Conservation (phyloP, 2,113 vertebrate genomes). For the Aphelocoma coerulescens region DNA sequence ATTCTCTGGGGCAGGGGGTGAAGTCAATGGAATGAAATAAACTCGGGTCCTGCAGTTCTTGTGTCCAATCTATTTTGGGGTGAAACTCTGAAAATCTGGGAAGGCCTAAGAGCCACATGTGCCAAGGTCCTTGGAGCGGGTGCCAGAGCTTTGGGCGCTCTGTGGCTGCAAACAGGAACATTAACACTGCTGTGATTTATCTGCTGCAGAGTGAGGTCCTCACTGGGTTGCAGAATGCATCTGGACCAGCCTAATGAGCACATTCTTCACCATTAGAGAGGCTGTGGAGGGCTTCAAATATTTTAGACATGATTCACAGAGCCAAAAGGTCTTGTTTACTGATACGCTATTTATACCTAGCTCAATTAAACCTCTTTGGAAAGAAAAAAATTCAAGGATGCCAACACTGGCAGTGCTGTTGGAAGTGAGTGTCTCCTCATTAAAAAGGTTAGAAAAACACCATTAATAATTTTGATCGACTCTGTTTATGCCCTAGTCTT, state of each 20-base stretch:
- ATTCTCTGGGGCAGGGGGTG: neutral
- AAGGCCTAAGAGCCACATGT: neutral
- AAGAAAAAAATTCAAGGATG: neutral
- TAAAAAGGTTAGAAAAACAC: slow-evolving; percentile 45
- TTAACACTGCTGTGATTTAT: slow-evolving; percentile 22
- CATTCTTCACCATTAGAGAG: slow-evolving; percentile 51
- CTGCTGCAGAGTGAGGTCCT: neutral
- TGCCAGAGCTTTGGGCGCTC: neutral
- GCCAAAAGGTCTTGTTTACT: slow-evolving; percentile 63
- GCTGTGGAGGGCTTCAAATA: slow-evolving; percentile 51
- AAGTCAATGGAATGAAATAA: neutral
- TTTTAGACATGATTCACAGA: slow-evolving; percentile 60
- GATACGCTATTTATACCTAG: slow-evolving; percentile 64
- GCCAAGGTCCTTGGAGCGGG: neutral
- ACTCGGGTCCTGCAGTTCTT: neutral
- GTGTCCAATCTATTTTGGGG: neutral
- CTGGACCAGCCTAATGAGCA: slow-evolving; percentile 61
- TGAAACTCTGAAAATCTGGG: neutral
- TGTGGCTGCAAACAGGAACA: neutral
- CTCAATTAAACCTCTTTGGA: slow-evolving; percentile 48
- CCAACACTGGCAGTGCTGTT: slow-evolving; percentile 11
- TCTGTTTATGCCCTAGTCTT: neutral
- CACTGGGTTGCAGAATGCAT: slow-evolving; percentile 7
- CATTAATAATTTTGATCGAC: slow-evolving; percentile 31
- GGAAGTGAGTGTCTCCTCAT: slow-evolving; percentile 27